Evolutionary conservation across 2,113 vertebrate genomes (phyloP).

Genomic region (Scophthalmus maximus): DNA sequence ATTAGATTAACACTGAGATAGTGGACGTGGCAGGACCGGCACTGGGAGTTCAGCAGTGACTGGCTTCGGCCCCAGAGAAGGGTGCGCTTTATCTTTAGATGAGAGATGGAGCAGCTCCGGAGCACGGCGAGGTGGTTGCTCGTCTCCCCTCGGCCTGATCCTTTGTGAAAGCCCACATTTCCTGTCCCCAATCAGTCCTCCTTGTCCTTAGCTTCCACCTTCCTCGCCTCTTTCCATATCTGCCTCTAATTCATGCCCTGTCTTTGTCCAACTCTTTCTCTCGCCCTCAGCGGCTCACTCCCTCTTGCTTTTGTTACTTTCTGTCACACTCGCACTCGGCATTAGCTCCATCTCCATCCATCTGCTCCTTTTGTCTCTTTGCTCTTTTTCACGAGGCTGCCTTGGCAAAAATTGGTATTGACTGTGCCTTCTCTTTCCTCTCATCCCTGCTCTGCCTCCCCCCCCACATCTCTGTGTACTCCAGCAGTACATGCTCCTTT

Average conservation of each 20-base stretch:
- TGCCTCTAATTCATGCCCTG: slow-evolving; percentile 69
- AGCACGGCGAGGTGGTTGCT: not conserved
- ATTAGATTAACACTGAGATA: slow-evolving; percentile 56
- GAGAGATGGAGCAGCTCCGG: slow-evolving; percentile 70
- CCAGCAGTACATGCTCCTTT: slow-evolving; percentile 65
- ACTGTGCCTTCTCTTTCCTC: slow-evolving; percentile 70
- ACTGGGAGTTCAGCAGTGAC: slow-evolving; percentile 27
- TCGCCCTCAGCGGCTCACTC: slow-evolving; percentile 62
- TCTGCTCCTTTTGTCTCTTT: slow-evolving; percentile 74
- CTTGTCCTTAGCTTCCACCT: slow-evolving; percentile 55
- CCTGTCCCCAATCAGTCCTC: slow-evolving; percentile 61
- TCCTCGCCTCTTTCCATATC: slow-evolving; percentile 66
- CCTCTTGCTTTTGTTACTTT: slow-evolving; percentile 73
- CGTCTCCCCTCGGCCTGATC: slow-evolving; percentile 29
- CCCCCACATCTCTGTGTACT: slow-evolving; percentile 48
- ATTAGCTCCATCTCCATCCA: slow-evolving; percentile 75
- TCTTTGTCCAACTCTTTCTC: slow-evolving; percentile 70
- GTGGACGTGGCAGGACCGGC: slow-evolving; percentile 21
- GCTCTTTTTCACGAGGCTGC: slow-evolving; percentile 68
- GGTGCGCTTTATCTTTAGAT: slow-evolving; percentile 75
- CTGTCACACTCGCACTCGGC: slow-evolving; percentile 75
- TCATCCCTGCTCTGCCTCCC: slow-evolving; percentile 41
- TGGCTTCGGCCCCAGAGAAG: slow-evolving; percentile 58
- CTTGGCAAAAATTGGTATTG: slow-evolving; percentile 75
- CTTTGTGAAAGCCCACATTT: slow-evolving; percentile 55